phyloP scores from a whole-genome alignment of 2,113 vertebrate species.

The Carassius auratus region DNA sequence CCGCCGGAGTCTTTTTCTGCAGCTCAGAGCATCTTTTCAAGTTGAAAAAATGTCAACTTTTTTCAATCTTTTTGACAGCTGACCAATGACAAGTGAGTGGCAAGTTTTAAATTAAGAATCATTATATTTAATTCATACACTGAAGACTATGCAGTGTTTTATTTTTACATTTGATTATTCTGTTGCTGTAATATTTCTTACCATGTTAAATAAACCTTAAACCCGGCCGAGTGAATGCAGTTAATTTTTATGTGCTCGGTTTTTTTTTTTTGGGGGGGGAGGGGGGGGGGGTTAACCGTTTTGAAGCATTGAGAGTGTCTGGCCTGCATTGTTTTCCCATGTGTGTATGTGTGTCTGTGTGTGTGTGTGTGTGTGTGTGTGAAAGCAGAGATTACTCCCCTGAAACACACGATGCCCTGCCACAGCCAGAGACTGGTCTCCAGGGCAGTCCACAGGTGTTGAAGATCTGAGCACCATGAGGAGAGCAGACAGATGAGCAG shows the following conservation, averaged over 20 bases:
- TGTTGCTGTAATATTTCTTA: too few species aligned
- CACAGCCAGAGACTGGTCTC: conserved; percentile 37
- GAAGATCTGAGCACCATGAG: conserved; percentile 27
- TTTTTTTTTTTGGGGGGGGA: not conserved
- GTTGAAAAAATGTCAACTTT: too few species aligned
- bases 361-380: not conserved
- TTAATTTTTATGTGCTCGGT: not conserved
- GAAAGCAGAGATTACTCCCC: too few species aligned
- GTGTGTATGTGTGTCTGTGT: not conserved
- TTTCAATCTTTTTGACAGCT: too few species aligned
- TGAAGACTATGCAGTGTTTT: too few species aligned
- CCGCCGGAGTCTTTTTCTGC: too few species aligned
- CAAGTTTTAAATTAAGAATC: too few species aligned
- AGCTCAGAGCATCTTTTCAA: too few species aligned
- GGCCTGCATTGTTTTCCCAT: not conserved
- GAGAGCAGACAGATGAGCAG: conserved; percentile 40
- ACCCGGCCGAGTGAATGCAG: not conserved
- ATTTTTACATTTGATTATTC: too few species aligned
- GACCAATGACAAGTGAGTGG: too few species aligned
- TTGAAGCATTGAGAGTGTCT: not conserved
- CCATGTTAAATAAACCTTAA: too few species aligned
- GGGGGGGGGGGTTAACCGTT: not conserved
- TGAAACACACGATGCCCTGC: not conserved
- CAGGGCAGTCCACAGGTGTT: conserved; percentile 47
- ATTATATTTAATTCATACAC: too few species aligned